Evolutionary conservation across 2,113 vertebrate genomes (phyloP).

Genomic region (Ifrita kowaldi): DNA sequence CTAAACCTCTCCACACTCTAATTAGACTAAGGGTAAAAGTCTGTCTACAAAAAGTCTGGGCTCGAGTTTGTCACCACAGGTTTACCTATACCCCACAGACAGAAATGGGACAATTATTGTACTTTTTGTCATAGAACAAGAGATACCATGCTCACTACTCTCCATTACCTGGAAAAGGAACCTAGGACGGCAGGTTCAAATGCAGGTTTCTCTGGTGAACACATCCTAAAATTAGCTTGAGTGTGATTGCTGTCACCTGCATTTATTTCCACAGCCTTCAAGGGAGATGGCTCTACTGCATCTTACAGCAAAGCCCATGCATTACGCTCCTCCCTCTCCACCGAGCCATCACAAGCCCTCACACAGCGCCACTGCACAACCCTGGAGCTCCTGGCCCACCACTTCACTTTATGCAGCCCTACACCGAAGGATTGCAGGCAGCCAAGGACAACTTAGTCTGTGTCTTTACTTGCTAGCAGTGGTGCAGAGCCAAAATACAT

Average conservation of each 20-base stretch:
- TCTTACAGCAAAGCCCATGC: background rate
- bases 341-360: background rate
- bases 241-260: background rate
- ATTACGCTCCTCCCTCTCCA: background rate
- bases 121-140: background rate
- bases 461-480: background rate
- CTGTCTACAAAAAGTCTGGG: background rate
- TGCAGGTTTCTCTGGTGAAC: background rate
- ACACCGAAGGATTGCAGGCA: accelerated
- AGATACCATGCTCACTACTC: background rate
- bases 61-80: background rate
- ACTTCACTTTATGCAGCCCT: background rate
- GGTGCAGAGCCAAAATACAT: background rate
- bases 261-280: background rate
- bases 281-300: background rate
- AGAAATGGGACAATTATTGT: background rate
- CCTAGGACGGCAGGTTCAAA: background rate
- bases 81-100: background rate
- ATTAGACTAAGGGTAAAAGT: background rate
- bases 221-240: background rate
- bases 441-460: background rate
- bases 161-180: background rate
- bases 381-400: background rate
- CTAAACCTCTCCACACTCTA: background rate
- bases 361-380: background rate